Evolutionary conservation across 2,797 vertebrate species (phyloP).

Genomic region (Tapera naevia): DNA sequence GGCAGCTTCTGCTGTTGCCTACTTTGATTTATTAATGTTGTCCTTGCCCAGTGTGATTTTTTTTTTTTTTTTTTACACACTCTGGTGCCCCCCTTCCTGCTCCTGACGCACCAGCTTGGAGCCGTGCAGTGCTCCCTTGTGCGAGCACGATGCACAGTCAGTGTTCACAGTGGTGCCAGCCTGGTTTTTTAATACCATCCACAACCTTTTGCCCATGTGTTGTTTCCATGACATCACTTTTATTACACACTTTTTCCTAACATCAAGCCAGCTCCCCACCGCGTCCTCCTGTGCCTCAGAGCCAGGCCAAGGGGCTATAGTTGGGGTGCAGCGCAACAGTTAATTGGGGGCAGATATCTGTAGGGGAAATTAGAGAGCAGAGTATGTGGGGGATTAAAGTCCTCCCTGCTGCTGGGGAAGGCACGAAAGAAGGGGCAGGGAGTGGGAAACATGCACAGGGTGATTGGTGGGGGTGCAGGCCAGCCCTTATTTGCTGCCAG

Average conservation of each 20-base stretch:
- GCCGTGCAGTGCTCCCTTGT: not conserved
- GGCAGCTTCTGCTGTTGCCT: not conserved
- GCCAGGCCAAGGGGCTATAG: not conserved
- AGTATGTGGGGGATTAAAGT: not conserved
- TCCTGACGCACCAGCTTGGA: not conserved
- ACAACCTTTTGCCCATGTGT: not conserved
- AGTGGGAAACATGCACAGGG: not conserved
- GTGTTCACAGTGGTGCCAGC: not conserved
- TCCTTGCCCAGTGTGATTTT: not conserved
- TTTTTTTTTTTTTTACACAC: too few species aligned
- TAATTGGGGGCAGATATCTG: not conserved
- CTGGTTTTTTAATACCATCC: not conserved
- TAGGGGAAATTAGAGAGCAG: not conserved
- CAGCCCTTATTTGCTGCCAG: not conserved
- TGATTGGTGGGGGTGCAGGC: accelerated
- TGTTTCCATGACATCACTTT: constrained; percentile 20
- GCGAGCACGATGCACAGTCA: accelerated
- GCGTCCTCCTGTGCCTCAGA: not conserved
- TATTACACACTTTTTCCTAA: constrained; percentile 31
- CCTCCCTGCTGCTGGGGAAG: not conserved
- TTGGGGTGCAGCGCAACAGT: not conserved
- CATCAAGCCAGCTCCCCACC: not conserved
- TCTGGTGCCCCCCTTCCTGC: not conserved
- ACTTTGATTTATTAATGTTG: not conserved
- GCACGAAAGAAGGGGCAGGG: not conserved